A percentile compares a stretch with the other conserved stretches of the same genome.
phyloP scores from a whole-genome alignment of 2,888 invertebrate species.

The Teleiodes luculella region DNA sequence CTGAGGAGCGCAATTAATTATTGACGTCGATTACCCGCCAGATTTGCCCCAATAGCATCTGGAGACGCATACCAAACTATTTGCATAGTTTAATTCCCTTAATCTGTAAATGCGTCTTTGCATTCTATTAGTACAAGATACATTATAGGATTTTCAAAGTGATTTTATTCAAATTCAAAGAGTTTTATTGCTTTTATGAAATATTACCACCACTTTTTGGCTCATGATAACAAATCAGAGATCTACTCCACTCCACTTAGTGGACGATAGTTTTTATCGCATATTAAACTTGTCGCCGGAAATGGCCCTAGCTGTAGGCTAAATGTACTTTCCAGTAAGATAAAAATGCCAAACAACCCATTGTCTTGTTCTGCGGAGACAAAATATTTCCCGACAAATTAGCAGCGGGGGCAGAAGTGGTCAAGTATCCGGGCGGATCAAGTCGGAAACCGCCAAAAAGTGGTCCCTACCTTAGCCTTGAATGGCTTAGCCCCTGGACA shows the following conservation, averaged over 20 bases:
- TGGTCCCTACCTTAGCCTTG: constrained; percentile 76
- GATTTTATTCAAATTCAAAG: too few relatives aligned
- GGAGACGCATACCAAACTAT: neutral
- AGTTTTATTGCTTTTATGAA: too few relatives aligned
- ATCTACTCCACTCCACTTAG: too few relatives aligned
- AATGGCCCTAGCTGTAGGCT: too few relatives aligned
- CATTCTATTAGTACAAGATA: neutral
- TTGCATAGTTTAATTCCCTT: neutral
- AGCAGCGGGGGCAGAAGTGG: constrained; percentile 31
- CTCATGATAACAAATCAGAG: too few relatives aligned
- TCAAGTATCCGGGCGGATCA: constrained; percentile 48
- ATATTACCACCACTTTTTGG: too few relatives aligned
- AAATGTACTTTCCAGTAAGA: neutral
- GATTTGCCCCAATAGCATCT: constrained; percentile 37
- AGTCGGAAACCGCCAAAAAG: constrained; percentile 72
- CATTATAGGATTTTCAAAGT: constrained; percentile 4
- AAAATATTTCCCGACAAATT: constrained; percentile 15
- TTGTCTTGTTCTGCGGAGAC: constrained; percentile 3
- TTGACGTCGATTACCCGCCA: constrained; percentile 47
- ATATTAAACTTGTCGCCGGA: too few relatives aligned
- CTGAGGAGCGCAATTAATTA: constrained; percentile 76
- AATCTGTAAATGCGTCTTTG: constrained; percentile 12
- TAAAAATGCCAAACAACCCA: neutral
- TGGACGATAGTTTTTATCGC: too few relatives aligned
- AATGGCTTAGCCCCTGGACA: constrained; percentile 78